A percentile compares a stretch with the other conserved stretches of the same genome.
Evolutionary conservation across 2,113 vertebrate species (phyloP).

Genomic region (Conger conger): DNA sequence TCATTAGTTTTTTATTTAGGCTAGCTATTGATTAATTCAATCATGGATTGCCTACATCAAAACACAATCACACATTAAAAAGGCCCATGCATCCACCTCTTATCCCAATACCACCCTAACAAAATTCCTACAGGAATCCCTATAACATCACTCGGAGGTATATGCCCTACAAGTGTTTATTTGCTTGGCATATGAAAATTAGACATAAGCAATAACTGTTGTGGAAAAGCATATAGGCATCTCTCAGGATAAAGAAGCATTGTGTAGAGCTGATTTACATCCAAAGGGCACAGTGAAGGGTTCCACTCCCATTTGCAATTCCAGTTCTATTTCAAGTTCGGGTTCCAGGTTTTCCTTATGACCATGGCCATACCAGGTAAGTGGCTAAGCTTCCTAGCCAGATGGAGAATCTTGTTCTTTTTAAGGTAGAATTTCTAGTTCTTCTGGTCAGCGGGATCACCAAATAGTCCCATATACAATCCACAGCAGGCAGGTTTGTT

Average conservation of each 20-base stretch:
- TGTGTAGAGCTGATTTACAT: not conserved
- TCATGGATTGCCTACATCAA: too few species aligned
- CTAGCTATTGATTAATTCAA: too few species aligned
- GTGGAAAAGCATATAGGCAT: not conserved
- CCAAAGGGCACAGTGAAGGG: not conserved
- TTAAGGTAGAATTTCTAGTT: not conserved
- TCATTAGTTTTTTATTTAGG: too few species aligned
- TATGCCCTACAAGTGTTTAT: too few species aligned
- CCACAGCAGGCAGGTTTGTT: constrained; percentile 5
- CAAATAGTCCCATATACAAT: not conserved
- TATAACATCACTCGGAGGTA: too few species aligned
- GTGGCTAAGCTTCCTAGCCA: not conserved
- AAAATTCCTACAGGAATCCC: too few species aligned
- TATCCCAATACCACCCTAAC: too few species aligned
- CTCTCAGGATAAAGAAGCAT: not conserved
- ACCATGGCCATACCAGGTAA: not conserved
- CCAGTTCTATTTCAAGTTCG: not conserved
- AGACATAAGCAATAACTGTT: not conserved
- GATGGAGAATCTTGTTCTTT: not conserved
- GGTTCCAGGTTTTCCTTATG: not conserved
- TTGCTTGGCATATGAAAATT: too few species aligned
- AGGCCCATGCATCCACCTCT: too few species aligned
- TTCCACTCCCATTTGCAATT: not conserved
- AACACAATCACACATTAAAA: too few species aligned
- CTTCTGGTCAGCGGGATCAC: not conserved